These are phyloP conservation scores for Steinernema hermaphroditum DNA, from an alignment of 2,888 invertebrate genomes.

Conservation along the genomic window DNA sequence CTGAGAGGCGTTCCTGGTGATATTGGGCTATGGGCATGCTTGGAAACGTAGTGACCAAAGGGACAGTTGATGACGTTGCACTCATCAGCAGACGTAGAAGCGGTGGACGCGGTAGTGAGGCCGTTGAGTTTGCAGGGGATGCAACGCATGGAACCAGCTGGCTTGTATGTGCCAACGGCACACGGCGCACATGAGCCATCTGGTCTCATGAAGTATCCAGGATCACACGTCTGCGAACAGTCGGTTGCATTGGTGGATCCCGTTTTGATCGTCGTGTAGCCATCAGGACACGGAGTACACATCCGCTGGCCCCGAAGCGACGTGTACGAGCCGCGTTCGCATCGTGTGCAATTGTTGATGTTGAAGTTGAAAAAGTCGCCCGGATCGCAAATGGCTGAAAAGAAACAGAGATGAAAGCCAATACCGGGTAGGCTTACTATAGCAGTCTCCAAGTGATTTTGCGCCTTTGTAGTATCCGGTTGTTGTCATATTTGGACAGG, in stretches of 20 bases:
- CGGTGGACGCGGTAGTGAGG: conserved; percentile 13
- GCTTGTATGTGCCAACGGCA: conserved; percentile 79
- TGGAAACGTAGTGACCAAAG: conserved; percentile 13
- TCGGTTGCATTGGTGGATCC: conserved; percentile 12
- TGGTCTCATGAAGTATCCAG: conserved; percentile 7
- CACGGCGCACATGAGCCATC: conserved; percentile 88
- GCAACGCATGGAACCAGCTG: background rate
- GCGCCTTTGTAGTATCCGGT: conserved; percentile 21
- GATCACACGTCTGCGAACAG: conserved; percentile 4
- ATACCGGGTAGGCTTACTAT: background rate
- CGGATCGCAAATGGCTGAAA: conserved; percentile 15
- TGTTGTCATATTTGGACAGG: background rate
- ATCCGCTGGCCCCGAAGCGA: conserved; percentile 25
- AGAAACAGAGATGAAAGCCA: too few relatives aligned
- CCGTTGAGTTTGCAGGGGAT: conserved; percentile 14
- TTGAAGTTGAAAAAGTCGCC: conserved; percentile 28
- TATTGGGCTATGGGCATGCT: background rate
- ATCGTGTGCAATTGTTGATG: conserved; percentile 38
- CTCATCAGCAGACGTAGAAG: background rate
- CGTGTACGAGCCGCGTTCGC: conserved; percentile 42
- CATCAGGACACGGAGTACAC: conserved; percentile 38
- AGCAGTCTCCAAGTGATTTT: conserved; percentile 16
- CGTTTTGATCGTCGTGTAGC: conserved; percentile 25
- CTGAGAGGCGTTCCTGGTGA: background rate
- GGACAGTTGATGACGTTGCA: conserved; percentile 32